Base-by-base conservation (phyloP, 2,888 invertebrate genomes). In the Leucophora obtusa region DNA sequence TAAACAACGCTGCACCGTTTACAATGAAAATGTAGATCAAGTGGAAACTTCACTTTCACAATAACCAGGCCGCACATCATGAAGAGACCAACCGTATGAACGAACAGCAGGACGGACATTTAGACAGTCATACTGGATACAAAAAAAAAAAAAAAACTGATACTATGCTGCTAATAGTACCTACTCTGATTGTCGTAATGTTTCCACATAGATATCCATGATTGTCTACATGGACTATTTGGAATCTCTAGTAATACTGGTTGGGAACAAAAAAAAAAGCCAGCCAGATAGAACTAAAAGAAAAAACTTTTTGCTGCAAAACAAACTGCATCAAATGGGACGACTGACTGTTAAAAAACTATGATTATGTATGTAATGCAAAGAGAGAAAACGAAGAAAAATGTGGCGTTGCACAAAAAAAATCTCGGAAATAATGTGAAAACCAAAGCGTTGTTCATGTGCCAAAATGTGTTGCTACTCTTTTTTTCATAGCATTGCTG, bases 11-110 rank as follows among this genome's bases (percentile, higher is more conserved):
- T 18, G 35, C 51, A 63, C 47, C 74, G 62, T 53, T 72, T 59
- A 68, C 72, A 47, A 69, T 60, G 69, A 59, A 75, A 72, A 78
- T 78, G 63, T 72, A 78, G 76, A 79, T 79, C 79, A 81, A 77
- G 77, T 77, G 76, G 80, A 81, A 81, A 73, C 69, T 77, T 81
- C 69, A 73, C 80, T 81, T 81, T 81, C 77, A 77, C 72, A 77
- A 73, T 70, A 73, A 75, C 73, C 69, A 77, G 71, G 62, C 63
- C 56, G 79, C 78, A 82, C 72, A 68, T 62, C 70, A 71, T 47
- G 51, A 75, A 82, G 75, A 82, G 47, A 43, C 59, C 43, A 80
- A 69, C 71, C 28, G 28, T 28, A 65, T 14, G 66, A 65, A 43
- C 59, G 59, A 63, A 60, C 43, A 66, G 53, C 65, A 69, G 18